Base-by-base conservation (phyloP, 2,888 invertebrate genomes). In the Blera fallax region DNA sequence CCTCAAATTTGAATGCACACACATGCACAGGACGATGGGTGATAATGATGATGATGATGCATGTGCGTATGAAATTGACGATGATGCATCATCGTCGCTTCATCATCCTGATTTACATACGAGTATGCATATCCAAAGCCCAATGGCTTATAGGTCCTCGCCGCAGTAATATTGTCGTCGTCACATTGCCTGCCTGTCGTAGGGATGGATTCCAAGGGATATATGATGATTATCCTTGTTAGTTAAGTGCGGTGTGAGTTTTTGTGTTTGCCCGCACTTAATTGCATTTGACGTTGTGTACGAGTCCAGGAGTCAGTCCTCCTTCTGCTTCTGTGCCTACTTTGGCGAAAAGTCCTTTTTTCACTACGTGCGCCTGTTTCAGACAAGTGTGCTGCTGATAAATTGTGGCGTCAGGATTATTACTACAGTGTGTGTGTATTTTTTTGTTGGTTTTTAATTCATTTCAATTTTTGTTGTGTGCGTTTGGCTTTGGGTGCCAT, bases 331-430 rank as follows among this genome's bases (percentile, higher is more conserved):
- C 18, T 76, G 16, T 8, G 60, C 43, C 60, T 69, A 52, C 18
- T 52, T 54, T 29, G 29, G 37, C 8, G 40, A 16, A 40, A 58
- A 58, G 56, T 60, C 52, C 58, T 43, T 50, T 48, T 29, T 58
- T 14, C 27, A 24, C 14, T 58, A 48, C 37, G 24, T 70, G 62
- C 24, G 18, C 29, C 56, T 29, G 27, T 34, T 62, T 48, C 54
- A 43, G 70, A 45, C 62, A 62, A 43, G 50, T 27, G 27, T 54
- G n/a, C 18, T 11, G 5, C 52, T 64, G 78, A 79, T 72, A 72
- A 72, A 79, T 64, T 40, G 37, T 27, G 78, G 62, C 70, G 78
- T 54, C 78, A 48, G 54, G 56, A 64, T 64, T 70, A 45, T 48
- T 43, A n/a, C 37, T 37, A 24, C 24, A 24, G 2, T 8, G 10